Percentiles rank a stretch among this genome's conserved stretches.
Conservation (phyloP, 2,888 invertebrate species). For the Apeira syringaria region DNA sequence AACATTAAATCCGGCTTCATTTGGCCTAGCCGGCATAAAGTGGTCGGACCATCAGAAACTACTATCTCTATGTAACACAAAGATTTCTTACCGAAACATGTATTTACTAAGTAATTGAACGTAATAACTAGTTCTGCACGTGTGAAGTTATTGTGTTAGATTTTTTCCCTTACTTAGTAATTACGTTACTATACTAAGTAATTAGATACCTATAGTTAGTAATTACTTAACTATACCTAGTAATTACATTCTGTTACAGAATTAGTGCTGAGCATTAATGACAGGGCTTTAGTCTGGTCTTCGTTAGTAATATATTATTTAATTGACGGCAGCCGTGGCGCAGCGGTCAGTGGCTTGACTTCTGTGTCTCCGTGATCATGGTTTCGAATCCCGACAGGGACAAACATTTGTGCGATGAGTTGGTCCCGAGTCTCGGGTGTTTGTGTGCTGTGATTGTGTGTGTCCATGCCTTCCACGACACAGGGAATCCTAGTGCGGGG, state of each 20-base stretch:
- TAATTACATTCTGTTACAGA: not conserved
- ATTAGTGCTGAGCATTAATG: not conserved
- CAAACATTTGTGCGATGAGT: too few species aligned
- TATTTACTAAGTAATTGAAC: conserved; percentile 2
- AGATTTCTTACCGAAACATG: not conserved
- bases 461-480: too few species aligned
- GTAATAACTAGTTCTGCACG: conserved; percentile 2
- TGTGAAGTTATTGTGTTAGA: conserved; percentile 8
- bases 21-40: too few species aligned
- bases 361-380: too few species aligned
- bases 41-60: not conserved
- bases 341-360: too few species aligned
- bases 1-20: not conserved
- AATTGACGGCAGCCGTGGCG: too few species aligned
- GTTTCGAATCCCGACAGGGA: too few species aligned
- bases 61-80: not conserved
- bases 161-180: conserved; percentile 1
- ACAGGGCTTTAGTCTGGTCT: not conserved
- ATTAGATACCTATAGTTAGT: not conserved
- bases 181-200: not conserved
- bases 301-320: not conserved
- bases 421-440: too few species aligned
- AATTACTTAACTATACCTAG: not conserved
- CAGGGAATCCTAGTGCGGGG: too few species aligned
- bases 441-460: too few species aligned